These are phyloP conservation scores for Caenorhabditis sulstoni DNA, from an alignment of 2,888 invertebrate genomes.

Conservation along the genomic window DNA sequence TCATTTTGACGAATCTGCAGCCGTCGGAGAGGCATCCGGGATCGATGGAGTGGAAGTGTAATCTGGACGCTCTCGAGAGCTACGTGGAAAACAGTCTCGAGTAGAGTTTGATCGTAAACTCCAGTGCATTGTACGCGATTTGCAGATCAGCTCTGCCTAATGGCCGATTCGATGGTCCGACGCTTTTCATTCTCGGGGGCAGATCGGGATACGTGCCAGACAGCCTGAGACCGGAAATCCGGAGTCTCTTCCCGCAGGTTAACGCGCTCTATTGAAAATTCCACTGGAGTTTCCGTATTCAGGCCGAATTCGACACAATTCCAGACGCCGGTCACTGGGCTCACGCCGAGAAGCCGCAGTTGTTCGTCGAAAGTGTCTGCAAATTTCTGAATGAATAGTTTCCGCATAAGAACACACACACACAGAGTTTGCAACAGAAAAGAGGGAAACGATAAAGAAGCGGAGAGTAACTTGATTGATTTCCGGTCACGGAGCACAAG, in stretches of 20 bases:
- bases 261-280: too few species aligned
- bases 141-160: constrained; percentile 35
- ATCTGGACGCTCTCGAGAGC: constrained; percentile 86
- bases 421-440: not conserved
- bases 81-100: constrained; percentile 84
- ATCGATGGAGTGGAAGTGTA: constrained; percentile 83
- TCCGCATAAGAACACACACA: not conserved
- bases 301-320: constrained; percentile 86
- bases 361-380: constrained; percentile 86
- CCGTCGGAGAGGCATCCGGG: constrained; percentile 9
- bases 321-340: constrained; percentile 93
- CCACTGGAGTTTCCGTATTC: constrained; percentile 1
- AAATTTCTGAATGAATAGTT: constrained; percentile 83
- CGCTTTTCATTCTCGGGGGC: constrained; percentile 89
- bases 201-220: constrained; percentile 87
- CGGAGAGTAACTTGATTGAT: not conserved
- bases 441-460: not conserved
- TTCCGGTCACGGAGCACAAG: constrained; percentile 9
- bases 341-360: constrained; percentile 91
- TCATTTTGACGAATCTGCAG: constrained; percentile 91
- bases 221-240: constrained; percentile 74
- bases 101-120: too few species aligned
- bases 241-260: constrained; percentile 62
- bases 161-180: constrained; percentile 85
- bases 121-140: too few species aligned